Conservation (phyloP, 2,113 vertebrate genomes). For the Nycticryphes semicollaris region DNA sequence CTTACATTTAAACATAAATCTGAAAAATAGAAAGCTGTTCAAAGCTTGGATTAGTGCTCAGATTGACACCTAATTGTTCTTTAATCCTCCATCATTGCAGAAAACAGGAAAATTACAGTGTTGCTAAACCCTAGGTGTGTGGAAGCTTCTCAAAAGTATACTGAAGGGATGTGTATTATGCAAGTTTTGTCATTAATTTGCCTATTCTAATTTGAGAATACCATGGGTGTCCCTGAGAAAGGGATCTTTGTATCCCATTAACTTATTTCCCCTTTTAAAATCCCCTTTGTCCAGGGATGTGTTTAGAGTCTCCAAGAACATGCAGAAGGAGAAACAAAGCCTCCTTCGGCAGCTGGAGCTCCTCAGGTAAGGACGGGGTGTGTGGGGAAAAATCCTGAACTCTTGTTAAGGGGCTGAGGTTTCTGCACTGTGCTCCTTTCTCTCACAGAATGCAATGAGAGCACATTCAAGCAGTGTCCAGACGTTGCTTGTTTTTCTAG, state of each 20-base stretch:
- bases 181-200: not conserved
- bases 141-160: not conserved
- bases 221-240: not conserved
- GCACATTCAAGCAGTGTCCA: not conserved
- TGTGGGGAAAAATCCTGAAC: not conserved
- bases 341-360: slow-evolving; percentile 90
- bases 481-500: not conserved
- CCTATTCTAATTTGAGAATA: not conserved
- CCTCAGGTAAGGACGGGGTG: slow-evolving; percentile 79
- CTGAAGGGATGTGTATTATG: not conserved
- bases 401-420: not conserved
- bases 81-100: not conserved
- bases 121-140: not conserved
- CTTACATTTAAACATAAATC: not conserved
- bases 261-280: not conserved
- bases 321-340: slow-evolving; percentile 95
- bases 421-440: not conserved
- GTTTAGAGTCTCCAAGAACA: slow-evolving; percentile 89
- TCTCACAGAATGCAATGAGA: not conserved
- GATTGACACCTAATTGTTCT: not conserved
- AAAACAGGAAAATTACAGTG: not conserved
- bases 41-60: not conserved
- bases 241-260: not conserved
- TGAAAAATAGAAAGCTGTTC: not conserved
- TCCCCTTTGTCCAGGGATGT: slow-evolving; percentile 76